Conservation (phyloP, 2,888 invertebrate genomes). For the Eurois occulta region DNA sequence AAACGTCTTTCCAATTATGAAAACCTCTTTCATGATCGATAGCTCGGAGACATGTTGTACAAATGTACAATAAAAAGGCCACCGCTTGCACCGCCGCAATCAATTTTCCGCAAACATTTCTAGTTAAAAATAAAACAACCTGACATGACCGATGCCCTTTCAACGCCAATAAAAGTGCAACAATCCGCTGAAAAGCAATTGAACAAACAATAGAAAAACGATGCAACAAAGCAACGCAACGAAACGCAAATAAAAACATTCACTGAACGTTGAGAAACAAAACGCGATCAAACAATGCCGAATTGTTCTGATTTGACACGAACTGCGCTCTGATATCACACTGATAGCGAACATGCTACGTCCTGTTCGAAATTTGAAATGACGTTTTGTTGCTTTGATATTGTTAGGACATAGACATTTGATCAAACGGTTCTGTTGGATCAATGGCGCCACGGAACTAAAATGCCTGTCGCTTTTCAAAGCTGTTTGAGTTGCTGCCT, state of each 20-base stretch:
- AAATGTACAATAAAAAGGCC: background rate
- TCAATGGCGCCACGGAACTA: background rate
- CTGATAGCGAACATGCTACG: constrained; percentile 31
- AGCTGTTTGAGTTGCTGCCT: background rate
- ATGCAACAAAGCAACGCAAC: constrained; percentile 47
- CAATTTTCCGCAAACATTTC: constrained; percentile 3
- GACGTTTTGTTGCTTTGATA: constrained; percentile 41
- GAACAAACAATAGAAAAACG: constrained; percentile 61
- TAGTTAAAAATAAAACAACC: background rate
- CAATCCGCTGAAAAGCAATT: constrained; percentile 48
- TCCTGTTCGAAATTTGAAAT: constrained; percentile 53
- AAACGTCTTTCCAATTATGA: background rate
- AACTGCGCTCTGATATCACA: constrained; percentile 43
- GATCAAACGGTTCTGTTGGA: constrained; percentile 30
- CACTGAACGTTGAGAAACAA: constrained; percentile 57
- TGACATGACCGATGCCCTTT: constrained; percentile 20
- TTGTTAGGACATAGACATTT: constrained; percentile 26
- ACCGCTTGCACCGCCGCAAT: background rate
- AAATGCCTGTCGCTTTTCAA: constrained; percentile 10
- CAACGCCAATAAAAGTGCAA: constrained; percentile 47
- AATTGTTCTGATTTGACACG: constrained; percentile 51
- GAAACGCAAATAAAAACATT: constrained; percentile 61
- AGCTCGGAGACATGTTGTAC: background rate
- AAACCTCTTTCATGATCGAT: background rate
- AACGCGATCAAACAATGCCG: constrained; percentile 56